Conservation (phyloP, 2,888 invertebrate genomes). For the Urechis unicinctus region DNA sequence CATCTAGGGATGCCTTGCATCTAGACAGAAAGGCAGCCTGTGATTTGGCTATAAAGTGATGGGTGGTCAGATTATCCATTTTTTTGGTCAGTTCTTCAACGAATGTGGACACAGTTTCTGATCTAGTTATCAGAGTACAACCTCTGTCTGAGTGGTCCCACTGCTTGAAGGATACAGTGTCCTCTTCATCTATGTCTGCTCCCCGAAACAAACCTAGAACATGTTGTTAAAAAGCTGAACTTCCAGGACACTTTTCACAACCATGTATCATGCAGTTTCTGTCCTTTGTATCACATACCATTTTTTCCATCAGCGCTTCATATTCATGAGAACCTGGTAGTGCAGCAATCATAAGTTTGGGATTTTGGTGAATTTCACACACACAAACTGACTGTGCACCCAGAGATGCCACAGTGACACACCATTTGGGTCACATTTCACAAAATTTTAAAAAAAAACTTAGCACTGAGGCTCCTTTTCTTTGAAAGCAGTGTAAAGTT, state of each 20-base stretch:
- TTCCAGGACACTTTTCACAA: not conserved
- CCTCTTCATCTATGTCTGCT: not conserved
- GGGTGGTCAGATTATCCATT: too few species aligned
- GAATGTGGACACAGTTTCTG: not conserved
- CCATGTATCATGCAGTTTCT: not conserved
- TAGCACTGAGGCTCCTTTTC: not conserved
- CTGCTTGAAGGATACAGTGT: not conserved
- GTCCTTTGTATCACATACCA: too few species aligned
- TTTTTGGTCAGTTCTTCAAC: not conserved
- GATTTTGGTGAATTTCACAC: not conserved
- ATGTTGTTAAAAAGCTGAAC: not conserved
- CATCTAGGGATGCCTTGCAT: not conserved
- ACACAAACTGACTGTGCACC: not conserved
- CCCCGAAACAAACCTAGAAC: not conserved
- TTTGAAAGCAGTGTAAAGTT: not conserved
- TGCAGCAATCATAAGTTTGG: not conserved
- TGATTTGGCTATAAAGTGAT: not conserved
- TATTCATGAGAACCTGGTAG: not conserved
- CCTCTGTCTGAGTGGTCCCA: not conserved
- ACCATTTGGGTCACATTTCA: not conserved
- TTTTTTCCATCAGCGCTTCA: too few species aligned
- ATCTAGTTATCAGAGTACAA: not conserved
- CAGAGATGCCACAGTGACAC: not conserved
- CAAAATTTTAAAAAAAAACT: not conserved
- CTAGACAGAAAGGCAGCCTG: not conserved